Conservation (phyloP, 1,140 invertebrate genomes). For the Acyrthosiphon pisum region DNA sequence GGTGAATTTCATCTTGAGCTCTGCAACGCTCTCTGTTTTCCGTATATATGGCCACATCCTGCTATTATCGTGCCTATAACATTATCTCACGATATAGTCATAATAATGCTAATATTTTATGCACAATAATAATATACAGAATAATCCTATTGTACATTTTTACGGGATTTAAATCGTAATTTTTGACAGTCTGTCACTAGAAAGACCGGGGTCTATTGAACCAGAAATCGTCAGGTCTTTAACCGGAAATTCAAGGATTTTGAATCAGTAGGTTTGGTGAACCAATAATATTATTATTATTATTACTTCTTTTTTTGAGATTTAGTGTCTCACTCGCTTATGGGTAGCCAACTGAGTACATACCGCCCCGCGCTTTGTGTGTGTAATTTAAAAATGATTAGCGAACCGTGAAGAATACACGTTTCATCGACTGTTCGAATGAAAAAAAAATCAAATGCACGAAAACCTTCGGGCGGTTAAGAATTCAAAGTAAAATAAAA, state of each 20-base stretch:
- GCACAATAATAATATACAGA: not conserved
- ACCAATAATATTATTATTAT: conserved; percentile 30
- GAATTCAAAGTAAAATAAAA: conserved; percentile 40
- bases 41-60: conserved; percentile 45
- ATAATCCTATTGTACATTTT: not conserved
- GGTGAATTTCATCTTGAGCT: conserved; percentile 51
- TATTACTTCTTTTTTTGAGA: not conserved
- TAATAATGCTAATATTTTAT: not conserved
- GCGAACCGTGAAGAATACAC: conserved; percentile 56
- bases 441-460: conserved; percentile 46
- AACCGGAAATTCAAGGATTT: conserved; percentile 42
- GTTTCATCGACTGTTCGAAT: conserved; percentile 35
- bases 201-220: not conserved
- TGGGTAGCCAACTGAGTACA: conserved; percentile 36
- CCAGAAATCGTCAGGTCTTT: conserved; percentile 48
- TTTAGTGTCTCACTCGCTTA: conserved; percentile 12
- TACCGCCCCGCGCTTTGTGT: conserved; percentile 16
- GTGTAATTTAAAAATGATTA: conserved; percentile 56
- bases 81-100: not conserved
- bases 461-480: conserved; percentile 33
- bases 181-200: not conserved
- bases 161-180: not conserved
- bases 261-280: not conserved
- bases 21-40: conserved; percentile 46
- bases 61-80: not conserved